Conservation (phyloP, 2,888 invertebrate genomes). For the Acronicta psi region DNA sequence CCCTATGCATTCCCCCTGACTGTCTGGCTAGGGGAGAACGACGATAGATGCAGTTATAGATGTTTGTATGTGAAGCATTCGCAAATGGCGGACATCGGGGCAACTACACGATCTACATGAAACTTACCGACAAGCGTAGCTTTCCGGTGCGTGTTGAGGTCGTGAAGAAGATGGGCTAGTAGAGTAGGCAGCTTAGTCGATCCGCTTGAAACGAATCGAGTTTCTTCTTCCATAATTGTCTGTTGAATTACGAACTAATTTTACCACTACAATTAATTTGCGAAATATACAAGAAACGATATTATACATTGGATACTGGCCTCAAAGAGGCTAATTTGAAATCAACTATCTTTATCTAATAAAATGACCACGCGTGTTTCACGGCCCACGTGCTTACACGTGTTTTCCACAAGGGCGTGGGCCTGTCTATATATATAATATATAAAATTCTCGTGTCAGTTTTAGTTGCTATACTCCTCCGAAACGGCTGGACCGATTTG, state of each 20-base stretch:
- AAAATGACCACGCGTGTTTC: no score
- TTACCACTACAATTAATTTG: neutral
- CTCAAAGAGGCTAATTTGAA: no score
- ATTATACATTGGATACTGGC: neutral
- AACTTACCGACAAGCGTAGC: conserved; percentile 92
- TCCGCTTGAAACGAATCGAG: conserved; percentile 94
- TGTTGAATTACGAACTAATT: conserved; percentile 60
- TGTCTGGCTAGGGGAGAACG: conserved; percentile 36
- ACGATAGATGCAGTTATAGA: conserved; percentile 24
- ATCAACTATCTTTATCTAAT: no score
- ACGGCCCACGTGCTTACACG: no score
- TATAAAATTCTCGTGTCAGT: no score
- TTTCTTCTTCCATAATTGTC: conserved; percentile 96
- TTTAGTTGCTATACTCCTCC: no score
- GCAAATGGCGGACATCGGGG: conserved; percentile 31
- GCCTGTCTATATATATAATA: no score
- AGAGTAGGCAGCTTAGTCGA: conserved; percentile 92
- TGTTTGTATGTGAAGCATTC: conserved; percentile 19
- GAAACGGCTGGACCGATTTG: no score
- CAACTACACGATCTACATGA: neutral
- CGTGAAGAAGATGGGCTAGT: conserved; percentile 93
- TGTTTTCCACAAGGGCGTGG: no score
- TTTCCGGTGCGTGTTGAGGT: conserved; percentile 94
- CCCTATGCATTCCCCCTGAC: conserved; percentile 24
- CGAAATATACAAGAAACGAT: neutral